Evolutionary conservation across 2,888 invertebrate genomes (phyloP).

Genomic region (Drosophila tanythrix): DNA sequence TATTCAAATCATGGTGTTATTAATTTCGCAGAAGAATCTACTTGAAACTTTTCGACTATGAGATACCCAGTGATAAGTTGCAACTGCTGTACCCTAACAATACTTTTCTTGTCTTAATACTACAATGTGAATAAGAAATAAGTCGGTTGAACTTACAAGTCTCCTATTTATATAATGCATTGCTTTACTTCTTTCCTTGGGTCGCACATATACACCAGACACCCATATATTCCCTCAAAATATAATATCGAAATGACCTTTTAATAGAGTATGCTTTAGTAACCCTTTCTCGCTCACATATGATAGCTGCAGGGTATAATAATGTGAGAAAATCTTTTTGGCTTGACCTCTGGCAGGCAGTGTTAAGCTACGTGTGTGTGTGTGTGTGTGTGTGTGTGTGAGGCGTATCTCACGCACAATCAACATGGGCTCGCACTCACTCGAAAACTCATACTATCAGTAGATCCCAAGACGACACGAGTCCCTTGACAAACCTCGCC

Average conservation of each 20-base stretch:
- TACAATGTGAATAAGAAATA: not conserved
- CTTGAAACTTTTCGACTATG: not conserved
- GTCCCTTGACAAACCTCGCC: not conserved
- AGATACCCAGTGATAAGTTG: not conserved
- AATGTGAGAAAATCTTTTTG: constrained; percentile 13
- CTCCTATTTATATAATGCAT: not conserved
- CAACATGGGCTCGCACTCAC: constrained; percentile 38
- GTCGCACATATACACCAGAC: not conserved
- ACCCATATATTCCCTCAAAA: not conserved
- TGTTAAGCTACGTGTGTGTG: not conserved
- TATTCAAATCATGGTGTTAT: not conserved
- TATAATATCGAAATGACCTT: not conserved
- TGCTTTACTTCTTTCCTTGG: not conserved
- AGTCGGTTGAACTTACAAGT: not conserved
- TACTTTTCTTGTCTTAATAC: not conserved
- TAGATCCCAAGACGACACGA: constrained; percentile 23
- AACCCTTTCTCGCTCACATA: not conserved
- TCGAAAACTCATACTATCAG: not conserved
- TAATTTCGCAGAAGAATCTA: not conserved
- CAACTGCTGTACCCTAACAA: not conserved
- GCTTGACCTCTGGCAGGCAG: constrained; percentile 32
- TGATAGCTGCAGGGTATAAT: constrained; percentile 19
- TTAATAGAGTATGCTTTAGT: not conserved
- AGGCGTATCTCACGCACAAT: constrained; percentile 54
- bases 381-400: constrained; percentile 25